A percentile compares a stretch with the other conserved stretches of the same genome.
phyloP scores from a whole-genome alignment of 2,113 vertebrate species.

The Candoia aspera region DNA sequence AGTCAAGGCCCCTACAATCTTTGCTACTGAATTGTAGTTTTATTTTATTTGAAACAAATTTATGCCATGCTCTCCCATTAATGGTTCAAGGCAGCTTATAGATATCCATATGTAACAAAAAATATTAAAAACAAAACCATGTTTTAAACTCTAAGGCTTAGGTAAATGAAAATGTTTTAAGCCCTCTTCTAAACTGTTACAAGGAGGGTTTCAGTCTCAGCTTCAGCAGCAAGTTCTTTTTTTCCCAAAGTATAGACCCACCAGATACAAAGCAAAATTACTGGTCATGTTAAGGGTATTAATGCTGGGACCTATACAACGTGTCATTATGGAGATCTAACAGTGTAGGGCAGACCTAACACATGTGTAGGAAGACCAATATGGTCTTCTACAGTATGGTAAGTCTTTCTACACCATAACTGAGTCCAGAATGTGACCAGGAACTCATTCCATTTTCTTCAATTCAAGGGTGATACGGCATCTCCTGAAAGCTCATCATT shows the following conservation, averaged over 20 bases:
- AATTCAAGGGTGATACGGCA: no score
- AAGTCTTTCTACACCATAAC: no score
- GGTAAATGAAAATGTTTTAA: not conserved
- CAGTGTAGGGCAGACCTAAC: no score
- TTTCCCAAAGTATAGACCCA: not conserved
- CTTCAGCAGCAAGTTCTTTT: not conserved
- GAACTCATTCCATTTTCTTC: no score
- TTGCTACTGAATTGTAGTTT: not conserved
- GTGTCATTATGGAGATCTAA: no score
- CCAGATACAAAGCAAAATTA: not conserved
- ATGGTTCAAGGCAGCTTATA: not conserved
- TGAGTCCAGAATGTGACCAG: no score
- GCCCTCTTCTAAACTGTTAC: not conserved
- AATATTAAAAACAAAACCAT: not conserved
- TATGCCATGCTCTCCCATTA: not conserved
- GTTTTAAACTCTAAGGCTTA: not conserved
- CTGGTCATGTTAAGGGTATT: no score
- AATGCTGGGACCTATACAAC: no score
- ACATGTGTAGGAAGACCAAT: no score
- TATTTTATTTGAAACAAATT: not conserved
- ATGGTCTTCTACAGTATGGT: no score
- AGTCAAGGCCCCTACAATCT: not conserved
- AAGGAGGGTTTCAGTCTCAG: not conserved
- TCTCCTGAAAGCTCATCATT: no score
- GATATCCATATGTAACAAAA: not conserved